Percentiles rank a stretch among this genome's conserved stretches.
These are phyloP conservation scores for Quadriops clusia DNA, from an alignment of 2,888 invertebrate species.

Conservation along the genomic window DNA sequence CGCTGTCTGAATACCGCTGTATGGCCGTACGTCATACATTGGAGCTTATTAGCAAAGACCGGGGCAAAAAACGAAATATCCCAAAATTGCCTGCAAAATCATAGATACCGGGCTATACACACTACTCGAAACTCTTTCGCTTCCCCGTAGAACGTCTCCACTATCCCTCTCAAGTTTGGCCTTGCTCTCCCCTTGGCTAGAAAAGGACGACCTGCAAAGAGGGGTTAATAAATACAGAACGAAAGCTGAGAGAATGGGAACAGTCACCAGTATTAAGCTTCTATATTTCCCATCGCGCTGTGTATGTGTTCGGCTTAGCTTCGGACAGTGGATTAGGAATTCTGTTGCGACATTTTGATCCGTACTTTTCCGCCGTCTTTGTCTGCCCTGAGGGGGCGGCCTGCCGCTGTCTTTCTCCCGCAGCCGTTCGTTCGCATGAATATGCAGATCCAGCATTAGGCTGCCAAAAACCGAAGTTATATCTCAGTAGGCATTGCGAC, in stretches of 20 bases:
- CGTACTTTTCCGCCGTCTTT: slow-evolving; percentile 18
- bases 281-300: slow-evolving; percentile 27
- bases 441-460: too few species aligned
- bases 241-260: slow-evolving; percentile 26
- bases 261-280: slow-evolving; percentile 28
- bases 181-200: slow-evolving; percentile 16
- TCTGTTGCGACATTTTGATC: slow-evolving; percentile 33
- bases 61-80: slow-evolving; percentile 13
- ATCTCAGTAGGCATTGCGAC: too few species aligned
- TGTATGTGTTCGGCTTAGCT: slow-evolving; percentile 28
- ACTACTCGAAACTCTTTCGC: slow-evolving; percentile 12
- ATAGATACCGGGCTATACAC: slow-evolving; percentile 22
- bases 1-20: too few species aligned
- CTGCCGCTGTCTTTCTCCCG: slow-evolving; percentile 4
- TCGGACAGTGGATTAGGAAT: slow-evolving; percentile 34
- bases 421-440: too few species aligned
- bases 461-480: too few species aligned
- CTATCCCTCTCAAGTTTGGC: slow-evolving; percentile 21
- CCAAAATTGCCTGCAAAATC: slow-evolving; percentile 27
- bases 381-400: slow-evolving; percentile 5
- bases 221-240: slow-evolving; percentile 25
- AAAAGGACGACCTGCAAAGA: slow-evolving; percentile 11
- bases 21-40: slow-evolving; percentile 3
- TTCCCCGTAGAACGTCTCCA: slow-evolving; percentile 9
- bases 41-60: slow-evolving; percentile 2